Percentiles rank a stretch among this genome's conserved stretches.
Conservation (phyloP, 2,888 invertebrate genomes). For the Xestia sexstrigata region DNA sequence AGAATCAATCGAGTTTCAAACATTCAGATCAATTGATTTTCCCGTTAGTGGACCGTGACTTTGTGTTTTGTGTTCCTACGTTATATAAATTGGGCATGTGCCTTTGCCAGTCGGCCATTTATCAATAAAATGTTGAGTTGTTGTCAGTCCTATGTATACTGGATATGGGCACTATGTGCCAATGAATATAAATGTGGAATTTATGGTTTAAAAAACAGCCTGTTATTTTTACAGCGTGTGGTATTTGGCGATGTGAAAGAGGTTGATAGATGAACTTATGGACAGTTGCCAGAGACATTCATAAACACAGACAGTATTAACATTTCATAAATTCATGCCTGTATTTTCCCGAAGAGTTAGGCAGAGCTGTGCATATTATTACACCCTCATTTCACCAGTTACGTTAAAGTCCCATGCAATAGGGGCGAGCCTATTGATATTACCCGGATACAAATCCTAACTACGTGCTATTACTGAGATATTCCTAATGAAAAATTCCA, state of each 20-base stretch:
- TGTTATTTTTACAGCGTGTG: neutral
- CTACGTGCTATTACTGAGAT: no score
- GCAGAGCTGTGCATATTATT: neutral
- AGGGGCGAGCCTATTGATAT: neutral
- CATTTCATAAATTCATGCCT: neutral
- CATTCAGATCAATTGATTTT: constrained; percentile 61
- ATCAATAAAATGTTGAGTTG: constrained; percentile 61
- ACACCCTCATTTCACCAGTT: neutral
- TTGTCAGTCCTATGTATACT: constrained; percentile 56
- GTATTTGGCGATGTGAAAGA: neutral
- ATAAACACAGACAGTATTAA: neutral
- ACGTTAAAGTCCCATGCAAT: neutral
- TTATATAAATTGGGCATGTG: constrained; percentile 59
- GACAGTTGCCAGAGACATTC: neutral
- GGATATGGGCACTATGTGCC: constrained; percentile 15
- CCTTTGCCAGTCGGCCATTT: constrained; percentile 57
- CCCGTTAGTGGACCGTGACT: constrained; percentile 56
- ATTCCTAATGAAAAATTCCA: no score
- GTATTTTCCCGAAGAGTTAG: neutral
- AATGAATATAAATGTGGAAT: constrained; percentile 23
- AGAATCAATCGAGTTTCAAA: constrained; percentile 60
- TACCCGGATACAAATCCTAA: neutral
- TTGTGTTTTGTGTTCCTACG: constrained; percentile 56
- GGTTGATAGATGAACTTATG: neutral
- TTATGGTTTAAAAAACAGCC: neutral